Conservation (phyloP, 2,888 invertebrate genomes). For the Heteropelma amictum region DNA sequence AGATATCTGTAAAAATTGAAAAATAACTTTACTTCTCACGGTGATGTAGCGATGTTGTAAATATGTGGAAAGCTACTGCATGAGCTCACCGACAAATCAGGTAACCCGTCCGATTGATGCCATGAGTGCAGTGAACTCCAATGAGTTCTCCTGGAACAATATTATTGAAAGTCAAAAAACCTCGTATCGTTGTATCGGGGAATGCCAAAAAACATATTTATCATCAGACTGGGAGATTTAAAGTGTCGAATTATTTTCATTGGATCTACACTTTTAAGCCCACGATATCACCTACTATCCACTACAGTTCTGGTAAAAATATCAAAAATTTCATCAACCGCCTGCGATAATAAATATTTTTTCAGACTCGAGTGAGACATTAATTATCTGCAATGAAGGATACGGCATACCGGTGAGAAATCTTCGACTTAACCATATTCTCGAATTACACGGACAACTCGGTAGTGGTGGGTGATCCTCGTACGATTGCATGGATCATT, state of each 20-base stretch:
- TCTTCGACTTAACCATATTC: no score
- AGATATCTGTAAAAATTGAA: constrained; percentile 77
- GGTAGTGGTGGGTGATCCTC: no score
- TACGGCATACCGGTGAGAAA: no score
- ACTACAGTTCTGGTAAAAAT: no score
- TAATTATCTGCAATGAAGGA: no score
- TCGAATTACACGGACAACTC: no score
- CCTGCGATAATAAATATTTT: not conserved
- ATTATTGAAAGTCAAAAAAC: not conserved
- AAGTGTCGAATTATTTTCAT: no score
- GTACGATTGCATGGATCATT: no score
- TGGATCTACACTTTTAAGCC: no score
- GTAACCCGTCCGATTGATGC: constrained; percentile 89
- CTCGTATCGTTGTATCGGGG: not conserved
- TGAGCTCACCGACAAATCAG: constrained; percentile 84
- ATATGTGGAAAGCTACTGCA: not conserved
- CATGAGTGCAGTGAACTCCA: constrained; percentile 91
- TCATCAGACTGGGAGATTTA: not conserved
- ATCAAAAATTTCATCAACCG: no score
- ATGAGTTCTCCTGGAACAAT: constrained; percentile 83
- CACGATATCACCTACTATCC: no score
- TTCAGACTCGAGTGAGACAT: no score
- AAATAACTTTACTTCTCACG: not conserved
- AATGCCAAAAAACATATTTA: not conserved
- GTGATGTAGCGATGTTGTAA: not conserved